A percentile compares a stretch with the other conserved stretches of the same genome.
These are phyloP conservation scores for Clunio marinus DNA, from an alignment of 2,888 invertebrate genomes.

Conservation along the genomic window DNA sequence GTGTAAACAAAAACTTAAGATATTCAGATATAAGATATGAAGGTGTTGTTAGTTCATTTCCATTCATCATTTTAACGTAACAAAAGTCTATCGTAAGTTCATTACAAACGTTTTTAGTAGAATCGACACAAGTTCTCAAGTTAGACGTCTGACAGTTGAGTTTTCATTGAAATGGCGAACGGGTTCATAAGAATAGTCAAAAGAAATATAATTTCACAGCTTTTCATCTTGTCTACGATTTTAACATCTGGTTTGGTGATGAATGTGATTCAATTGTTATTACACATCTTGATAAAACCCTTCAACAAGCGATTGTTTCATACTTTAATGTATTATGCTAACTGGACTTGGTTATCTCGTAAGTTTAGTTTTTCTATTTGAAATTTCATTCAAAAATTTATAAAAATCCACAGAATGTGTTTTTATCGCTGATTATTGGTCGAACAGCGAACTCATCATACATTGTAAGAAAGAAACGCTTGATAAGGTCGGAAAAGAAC, in stretches of 20 bases:
- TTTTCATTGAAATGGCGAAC: slow-evolving; percentile 26
- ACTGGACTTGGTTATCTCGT: slow-evolving; percentile 27
- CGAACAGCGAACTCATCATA: slow-evolving; percentile 62
- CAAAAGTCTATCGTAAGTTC: no score
- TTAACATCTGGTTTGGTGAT: slow-evolving; percentile 74
- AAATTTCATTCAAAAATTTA: no score
- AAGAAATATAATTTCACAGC: slow-evolving; percentile 61
- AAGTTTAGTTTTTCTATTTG: no score
- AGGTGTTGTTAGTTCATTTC: no score
- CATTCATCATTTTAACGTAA: no score
- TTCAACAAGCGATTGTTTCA: slow-evolving; percentile 70
- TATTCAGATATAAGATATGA: no score
- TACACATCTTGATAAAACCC: slow-evolving; percentile 69
- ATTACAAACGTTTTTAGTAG: no score
- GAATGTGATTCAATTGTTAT: slow-evolving; percentile 68
- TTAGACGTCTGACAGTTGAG: no score
- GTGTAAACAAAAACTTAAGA: no score
- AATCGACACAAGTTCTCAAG: no score
- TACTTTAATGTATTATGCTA: slow-evolving; percentile 75
- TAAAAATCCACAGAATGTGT: slow-evolving; percentile 66
- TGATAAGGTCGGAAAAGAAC: slow-evolving; percentile 74
- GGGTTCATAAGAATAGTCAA: slow-evolving; percentile 51
- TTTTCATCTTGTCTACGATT: slow-evolving; percentile 72
- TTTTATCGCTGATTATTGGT: slow-evolving; percentile 87
- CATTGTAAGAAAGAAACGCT: slow-evolving; percentile 71